Percentiles rank a stretch among this genome's conserved stretches.
Conservation (phyloP, 2,797 vertebrate genomes). For the Xiphorhynchus erythropygius region DNA sequence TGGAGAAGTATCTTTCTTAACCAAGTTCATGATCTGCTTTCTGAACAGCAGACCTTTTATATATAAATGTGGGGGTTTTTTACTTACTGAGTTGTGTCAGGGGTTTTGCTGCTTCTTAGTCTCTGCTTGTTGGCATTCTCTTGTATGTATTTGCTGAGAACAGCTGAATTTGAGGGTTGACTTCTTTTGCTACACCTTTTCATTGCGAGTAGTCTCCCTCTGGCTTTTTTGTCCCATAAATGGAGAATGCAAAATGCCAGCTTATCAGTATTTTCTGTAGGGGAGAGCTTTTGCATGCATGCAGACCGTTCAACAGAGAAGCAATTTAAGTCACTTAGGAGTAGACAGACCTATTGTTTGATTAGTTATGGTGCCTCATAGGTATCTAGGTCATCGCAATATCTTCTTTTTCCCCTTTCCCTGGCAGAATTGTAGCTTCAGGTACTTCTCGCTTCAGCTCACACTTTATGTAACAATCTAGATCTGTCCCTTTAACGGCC, state of each 20-base stretch:
- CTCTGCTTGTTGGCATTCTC: neutral
- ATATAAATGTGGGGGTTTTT: too few relatives aligned
- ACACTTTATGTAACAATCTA: slow-evolving; percentile 18
- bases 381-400: slow-evolving; percentile 17
- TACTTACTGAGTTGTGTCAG: neutral
- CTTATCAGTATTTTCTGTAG: neutral
- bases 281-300: neutral
- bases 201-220: neutral
- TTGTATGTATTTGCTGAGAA: neutral
- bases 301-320: neutral
- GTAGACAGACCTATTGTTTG: neutral
- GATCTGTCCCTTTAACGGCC: neutral
- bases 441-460: neutral
- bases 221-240: neutral
- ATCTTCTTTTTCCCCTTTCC: neutral
- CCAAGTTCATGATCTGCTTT: neutral
- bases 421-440: neutral
- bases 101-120: neutral
- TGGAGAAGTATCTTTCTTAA: neutral
- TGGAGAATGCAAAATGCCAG: neutral
- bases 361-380: neutral
- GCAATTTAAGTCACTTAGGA: neutral
- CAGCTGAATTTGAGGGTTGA: neutral
- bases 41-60: neutral
- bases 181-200: neutral